Base-by-base conservation (phyloP, 1,140 invertebrate species). In the Caerostris darwini region DNA sequence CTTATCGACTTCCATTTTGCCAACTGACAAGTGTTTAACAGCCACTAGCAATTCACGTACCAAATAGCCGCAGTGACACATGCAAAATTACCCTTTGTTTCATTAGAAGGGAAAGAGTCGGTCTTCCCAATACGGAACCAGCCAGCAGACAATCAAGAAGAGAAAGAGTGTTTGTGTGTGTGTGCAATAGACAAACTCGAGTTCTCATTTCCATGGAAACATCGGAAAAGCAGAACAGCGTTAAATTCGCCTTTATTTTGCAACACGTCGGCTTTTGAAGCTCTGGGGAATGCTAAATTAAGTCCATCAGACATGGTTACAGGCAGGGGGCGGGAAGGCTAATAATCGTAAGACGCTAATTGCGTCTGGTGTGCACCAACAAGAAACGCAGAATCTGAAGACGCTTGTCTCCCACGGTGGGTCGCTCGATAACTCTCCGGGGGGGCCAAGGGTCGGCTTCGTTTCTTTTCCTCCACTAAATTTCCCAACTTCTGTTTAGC, bases 121-220 rank as follows among this genome's bases (percentile, higher is more conserved):
- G 71, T 50, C 71, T 77, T 14, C 34, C 71, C 71, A 53, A 50
- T 50, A 17, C 61, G n/a, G 14, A 8, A 14, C 19, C 69, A 71
- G 69, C 61, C 10, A 14, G 69, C 69, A 71, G 69, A 71, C 85
- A 64, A 61, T 64, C 86, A 88, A 88, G 57, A 86, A 86, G 19
- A 88, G 34, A 64, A 64, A 64, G 6, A 5, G 10, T 34, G 34
- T 34, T 34, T 34, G 34, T 34, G 34, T 34, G 34, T 34, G 58
- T 10, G 56, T 57, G 58, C 61, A 53, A 77, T 77, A 77, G 71
- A 77, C 71, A 77, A 77, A 77, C 71, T 77, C 34, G 50, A 53
- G 53, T 34, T 57, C 67, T 77, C 64, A 77, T 90, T 71, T n/a
- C 88, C 88, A 90, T 90, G 67, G 88, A 34, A 58, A 90, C 88